Percentiles rank a stretch among this genome's conserved stretches.
Evolutionary conservation across 2,797 vertebrate genomes (phyloP).

Genomic region (Columba guinea): DNA sequence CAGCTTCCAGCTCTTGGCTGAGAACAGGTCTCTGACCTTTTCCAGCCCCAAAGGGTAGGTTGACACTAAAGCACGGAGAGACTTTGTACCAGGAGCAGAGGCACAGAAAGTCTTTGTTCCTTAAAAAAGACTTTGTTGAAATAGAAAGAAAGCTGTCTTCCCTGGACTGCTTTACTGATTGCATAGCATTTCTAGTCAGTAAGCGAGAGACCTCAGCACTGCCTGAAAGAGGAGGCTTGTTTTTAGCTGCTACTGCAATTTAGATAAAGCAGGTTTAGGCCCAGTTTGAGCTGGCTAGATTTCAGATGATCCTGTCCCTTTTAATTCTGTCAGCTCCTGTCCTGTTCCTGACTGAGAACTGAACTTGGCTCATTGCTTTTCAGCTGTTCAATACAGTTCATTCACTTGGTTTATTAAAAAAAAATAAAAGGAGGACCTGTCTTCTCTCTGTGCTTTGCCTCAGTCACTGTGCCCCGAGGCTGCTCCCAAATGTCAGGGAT

Average conservation of each 20-base stretch:
- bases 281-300: conserved; percentile 34
- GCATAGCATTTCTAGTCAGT: conserved; percentile 5
- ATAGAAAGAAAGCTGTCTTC: conserved; percentile 41
- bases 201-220: neutral
- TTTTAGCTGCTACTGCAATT: conserved; percentile 38
- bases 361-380: conserved; percentile 31
- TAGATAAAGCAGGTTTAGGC: conserved; percentile 36
- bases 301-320: conserved; percentile 47
- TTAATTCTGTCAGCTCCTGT: conserved; percentile 42
- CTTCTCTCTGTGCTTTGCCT: neutral
- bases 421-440: neutral
- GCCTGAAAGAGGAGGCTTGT: conserved; percentile 45
- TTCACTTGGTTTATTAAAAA: conserved; percentile 17
- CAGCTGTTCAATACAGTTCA: conserved; percentile 10
- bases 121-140: conserved; percentile 36
- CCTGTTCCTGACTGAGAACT: conserved; percentile 46
- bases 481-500: neutral
- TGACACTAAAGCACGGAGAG: neutral
- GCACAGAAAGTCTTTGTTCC: conserved; percentile 59
- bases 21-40: conserved; percentile 23
- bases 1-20: neutral
- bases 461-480: neutral
- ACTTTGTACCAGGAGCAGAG: conserved; percentile 33
- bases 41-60: neutral
- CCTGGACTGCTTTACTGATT: conserved; percentile 2